Conservation (phyloP, 2,888 invertebrate genomes). For the Petrophora chlorosata region DNA sequence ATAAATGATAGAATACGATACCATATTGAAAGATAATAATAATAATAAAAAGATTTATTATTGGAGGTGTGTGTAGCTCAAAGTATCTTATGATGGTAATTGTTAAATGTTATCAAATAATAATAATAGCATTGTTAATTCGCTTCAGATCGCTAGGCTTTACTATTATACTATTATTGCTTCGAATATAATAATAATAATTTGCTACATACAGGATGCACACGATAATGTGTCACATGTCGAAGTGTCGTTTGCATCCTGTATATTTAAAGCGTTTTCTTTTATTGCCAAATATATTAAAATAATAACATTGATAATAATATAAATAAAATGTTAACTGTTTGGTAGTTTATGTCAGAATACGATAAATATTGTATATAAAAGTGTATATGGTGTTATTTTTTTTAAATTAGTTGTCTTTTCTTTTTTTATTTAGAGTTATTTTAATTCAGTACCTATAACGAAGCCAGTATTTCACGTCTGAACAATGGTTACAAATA, state of each 20-base stretch:
- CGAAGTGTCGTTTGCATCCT: not conserved
- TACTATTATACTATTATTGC: not conserved
- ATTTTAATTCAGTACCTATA: no score
- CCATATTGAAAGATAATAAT: no score
- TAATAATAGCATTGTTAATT: not conserved
- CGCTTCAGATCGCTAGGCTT: slow-evolving; percentile 3
- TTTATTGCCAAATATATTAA: slow-evolving; percentile 10
- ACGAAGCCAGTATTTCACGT: no score
- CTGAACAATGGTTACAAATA: no score
- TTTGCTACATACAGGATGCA: not conserved
- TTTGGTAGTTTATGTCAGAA: not conserved
- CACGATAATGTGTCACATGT: not conserved
- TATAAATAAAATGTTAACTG: not conserved
- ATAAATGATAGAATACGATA: no score
- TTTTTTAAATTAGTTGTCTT: not conserved
- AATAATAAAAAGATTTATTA: not conserved
- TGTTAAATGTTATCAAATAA: not conserved
- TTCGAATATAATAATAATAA: no score
- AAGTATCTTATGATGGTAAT: not conserved
- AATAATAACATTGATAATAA: no score
- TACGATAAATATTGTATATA: not conserved
- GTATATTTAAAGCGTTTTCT: not conserved
- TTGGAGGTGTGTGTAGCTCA: not conserved
- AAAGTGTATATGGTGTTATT: not conserved
- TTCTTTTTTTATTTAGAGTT: not conserved